Conservation (phyloP, 2,888 invertebrate genomes). For the Branchellion lobata region DNA sequence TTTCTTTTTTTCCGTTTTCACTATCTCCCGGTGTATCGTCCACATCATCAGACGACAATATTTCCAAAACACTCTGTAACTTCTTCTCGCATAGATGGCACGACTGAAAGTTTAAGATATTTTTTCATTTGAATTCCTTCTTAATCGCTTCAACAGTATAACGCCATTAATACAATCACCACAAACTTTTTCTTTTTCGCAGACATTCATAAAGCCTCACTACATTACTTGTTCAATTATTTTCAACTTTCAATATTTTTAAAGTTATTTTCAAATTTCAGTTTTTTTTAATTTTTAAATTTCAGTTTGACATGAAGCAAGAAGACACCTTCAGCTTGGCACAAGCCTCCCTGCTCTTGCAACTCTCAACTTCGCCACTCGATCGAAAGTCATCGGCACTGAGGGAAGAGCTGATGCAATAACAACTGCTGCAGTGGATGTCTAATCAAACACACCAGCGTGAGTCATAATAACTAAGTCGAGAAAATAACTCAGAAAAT, state of each 20-base stretch:
- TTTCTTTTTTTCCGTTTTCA: neutral
- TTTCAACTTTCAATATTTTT: neutral
- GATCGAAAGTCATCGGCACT: neutral
- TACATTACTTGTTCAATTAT: no score
- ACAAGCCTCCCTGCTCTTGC: neutral
- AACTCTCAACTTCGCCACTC: neutral
- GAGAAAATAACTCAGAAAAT: no score
- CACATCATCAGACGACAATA: constrained; percentile 23
- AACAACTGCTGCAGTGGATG: no score
- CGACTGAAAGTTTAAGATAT: neutral
- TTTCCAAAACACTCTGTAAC: constrained; percentile 34
- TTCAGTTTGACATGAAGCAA: no score
- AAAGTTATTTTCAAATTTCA: neutral
- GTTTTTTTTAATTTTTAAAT: no score
- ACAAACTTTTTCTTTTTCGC: no score
- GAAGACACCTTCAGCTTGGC: neutral
- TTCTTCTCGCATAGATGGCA: constrained; percentile 38
- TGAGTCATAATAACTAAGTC: no score
- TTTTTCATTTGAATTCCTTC: neutral
- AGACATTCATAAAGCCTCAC: no score
- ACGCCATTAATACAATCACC: no score
- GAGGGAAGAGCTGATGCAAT: neutral
- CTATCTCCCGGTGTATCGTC: neutral
- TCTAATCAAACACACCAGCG: no score
- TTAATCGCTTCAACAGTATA: no score